Evolutionary conservation across 2,113 vertebrate genomes (phyloP).

Genomic region (Pterocles gutturalis): DNA sequence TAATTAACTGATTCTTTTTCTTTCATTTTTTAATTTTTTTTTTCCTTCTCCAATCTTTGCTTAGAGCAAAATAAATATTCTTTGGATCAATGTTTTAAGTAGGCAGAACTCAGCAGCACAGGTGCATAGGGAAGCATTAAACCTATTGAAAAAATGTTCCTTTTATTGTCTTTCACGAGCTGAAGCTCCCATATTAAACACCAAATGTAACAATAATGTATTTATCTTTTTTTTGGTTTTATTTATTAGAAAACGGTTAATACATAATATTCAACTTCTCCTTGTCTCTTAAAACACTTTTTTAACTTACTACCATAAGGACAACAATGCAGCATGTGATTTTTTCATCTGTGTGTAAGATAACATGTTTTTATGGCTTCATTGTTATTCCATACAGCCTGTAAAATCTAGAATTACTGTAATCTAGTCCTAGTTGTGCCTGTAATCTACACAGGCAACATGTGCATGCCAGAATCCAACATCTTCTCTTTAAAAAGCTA

Average conservation of each 20-base stretch:
- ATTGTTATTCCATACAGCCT: background rate
- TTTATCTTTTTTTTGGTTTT: background rate
- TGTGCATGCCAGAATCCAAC: background rate
- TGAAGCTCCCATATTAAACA: background rate
- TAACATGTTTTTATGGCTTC: background rate
- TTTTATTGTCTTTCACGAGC: background rate
- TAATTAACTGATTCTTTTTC: background rate
- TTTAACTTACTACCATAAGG: background rate
- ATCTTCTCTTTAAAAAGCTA: background rate
- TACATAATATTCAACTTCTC: background rate
- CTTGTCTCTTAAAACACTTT: background rate
- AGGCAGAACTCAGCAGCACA: background rate
- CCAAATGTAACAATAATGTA: background rate
- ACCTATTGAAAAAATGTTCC: rapidly evolving
- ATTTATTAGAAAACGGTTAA: background rate
- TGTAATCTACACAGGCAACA: background rate
- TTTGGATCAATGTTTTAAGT: background rate
- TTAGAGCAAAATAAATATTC: background rate
- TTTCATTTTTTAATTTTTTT: background rate
- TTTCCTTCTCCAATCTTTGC: background rate
- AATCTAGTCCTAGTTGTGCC: background rate
- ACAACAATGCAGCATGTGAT: background rate
- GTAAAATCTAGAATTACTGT: background rate
- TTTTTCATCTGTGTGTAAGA: background rate
- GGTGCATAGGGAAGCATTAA: background rate